phyloP scores from a whole-genome alignment of 2,797 vertebrate genomes.

The Chelmon rostratus region DNA sequence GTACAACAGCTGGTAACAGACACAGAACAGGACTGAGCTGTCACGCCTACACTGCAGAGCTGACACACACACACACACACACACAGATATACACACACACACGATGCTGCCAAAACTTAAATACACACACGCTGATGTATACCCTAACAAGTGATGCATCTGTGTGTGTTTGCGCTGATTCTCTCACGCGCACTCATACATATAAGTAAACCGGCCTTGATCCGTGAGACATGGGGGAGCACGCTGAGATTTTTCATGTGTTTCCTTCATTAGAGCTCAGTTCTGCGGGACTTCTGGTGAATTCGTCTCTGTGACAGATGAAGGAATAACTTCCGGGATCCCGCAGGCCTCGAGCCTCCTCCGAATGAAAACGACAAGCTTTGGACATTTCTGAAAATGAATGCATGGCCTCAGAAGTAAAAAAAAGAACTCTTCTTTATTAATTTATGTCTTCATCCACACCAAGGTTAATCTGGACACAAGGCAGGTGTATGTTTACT shows the following conservation, averaged over 20 bases:
- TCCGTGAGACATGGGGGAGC: constrained; percentile 35
- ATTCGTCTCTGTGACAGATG: constrained; percentile 66
- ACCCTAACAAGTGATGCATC: constrained; percentile 11
- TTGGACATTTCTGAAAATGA: constrained; percentile 8
- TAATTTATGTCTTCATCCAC: background rate
- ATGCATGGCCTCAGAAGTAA: background rate
- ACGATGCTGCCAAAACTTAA: constrained; percentile 12
- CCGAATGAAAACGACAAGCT: constrained; percentile 25
- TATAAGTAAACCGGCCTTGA: constrained; percentile 13
- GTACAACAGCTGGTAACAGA: constrained; percentile 82
- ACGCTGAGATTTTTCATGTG: constrained; percentile 57
- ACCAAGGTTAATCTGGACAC: background rate
- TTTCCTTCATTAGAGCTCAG: constrained; percentile 49
- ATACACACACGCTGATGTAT: constrained; percentile 18
- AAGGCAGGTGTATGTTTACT: background rate
- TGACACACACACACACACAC: constrained; percentile 38
- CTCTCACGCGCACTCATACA: background rate
- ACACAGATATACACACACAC: constrained; percentile 7
- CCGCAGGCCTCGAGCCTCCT: constrained; percentile 40
- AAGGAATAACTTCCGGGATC: constrained; percentile 46
- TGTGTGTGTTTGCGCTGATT: constrained; percentile 9
- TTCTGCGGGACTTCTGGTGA: constrained; percentile 43
- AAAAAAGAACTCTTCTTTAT: background rate
- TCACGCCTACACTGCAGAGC: constrained; percentile 70
- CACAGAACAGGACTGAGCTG: constrained; percentile 81